Evolutionary conservation across 1,140 invertebrate genomes (phyloP).

Genomic region (Sitobion miscanthi): DNA sequence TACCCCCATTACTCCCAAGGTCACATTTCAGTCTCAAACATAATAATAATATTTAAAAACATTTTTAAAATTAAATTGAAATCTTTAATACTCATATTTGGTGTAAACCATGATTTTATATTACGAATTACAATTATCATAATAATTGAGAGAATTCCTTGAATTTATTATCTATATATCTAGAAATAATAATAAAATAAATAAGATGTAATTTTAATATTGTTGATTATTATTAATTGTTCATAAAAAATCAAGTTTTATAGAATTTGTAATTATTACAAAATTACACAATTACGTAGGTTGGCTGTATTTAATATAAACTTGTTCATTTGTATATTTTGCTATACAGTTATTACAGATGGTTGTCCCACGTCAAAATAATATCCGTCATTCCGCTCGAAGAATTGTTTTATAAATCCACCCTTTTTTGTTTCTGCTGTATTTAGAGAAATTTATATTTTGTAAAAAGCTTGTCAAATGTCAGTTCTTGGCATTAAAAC

Average conservation of each 20-base stretch:
- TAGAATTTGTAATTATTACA: neutral
- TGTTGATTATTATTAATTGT: neutral
- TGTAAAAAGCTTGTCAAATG: conserved; percentile 22
- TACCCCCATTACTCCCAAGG: neutral
- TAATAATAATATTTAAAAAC: neutral
- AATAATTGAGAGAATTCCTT: too few species aligned
- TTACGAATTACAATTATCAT: neutral
- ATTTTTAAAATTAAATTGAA: neutral
- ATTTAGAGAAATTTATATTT: neutral
- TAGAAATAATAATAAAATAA: too few species aligned
- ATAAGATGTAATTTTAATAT: neutral
- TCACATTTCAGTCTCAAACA: neutral
- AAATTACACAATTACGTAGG: neutral
- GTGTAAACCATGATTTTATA: neutral
- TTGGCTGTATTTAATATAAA: conserved; percentile 30
- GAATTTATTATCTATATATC: too few species aligned
- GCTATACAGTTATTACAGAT: neutral
- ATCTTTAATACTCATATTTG: neutral
- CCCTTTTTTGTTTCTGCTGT: conserved; percentile 26
- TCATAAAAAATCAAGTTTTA: neutral
- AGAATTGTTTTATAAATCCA: conserved; percentile 28
- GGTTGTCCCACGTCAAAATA: neutral
- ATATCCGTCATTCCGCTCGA: conserved; percentile 29
- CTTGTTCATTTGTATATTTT: neutral
- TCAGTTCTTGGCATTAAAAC: conserved; percentile 24